Percentiles rank a stretch among this genome's conserved stretches.
These are phyloP conservation scores for Nephrotoma appendiculata DNA, from an alignment of 2,888 invertebrate genomes.

Conservation along the genomic window DNA sequence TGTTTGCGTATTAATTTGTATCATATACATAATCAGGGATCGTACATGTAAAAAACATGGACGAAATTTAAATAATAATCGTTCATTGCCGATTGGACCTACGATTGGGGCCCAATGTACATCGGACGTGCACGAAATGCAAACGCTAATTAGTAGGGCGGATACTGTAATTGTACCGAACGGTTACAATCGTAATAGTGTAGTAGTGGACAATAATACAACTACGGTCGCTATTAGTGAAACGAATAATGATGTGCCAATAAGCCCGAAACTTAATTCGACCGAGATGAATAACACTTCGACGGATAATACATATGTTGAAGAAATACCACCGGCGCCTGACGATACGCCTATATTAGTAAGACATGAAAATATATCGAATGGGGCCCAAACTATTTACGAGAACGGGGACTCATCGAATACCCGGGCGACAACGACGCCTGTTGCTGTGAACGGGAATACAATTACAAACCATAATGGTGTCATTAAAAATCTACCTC, in stretches of 20 bases:
- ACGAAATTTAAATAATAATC: slow-evolving; percentile 6
- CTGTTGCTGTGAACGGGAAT: background rate
- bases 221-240: background rate
- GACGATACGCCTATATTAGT: background rate
- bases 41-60: slow-evolving; percentile 26
- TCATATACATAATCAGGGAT: slow-evolving; percentile 25
- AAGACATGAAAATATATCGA: background rate
- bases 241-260: background rate
- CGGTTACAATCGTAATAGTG: background rate
- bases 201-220: background rate
- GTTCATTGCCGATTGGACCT: slow-evolving; percentile 8
- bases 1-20: slow-evolving; percentile 25
- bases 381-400: background rate
- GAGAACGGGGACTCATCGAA: background rate
- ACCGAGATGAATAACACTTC: background rate
- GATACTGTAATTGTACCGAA: background rate
- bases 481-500: slow-evolving; percentile 14
- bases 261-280: background rate
- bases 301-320: background rate
- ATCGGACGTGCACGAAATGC: slow-evolving; percentile 32
- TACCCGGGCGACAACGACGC: background rate
- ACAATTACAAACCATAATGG: slow-evolving; percentile 9
- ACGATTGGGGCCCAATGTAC: slow-evolving; percentile 17
- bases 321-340: slow-evolving; percentile 1
- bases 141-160: slow-evolving; percentile 27